Conservation (phyloP, 2,888 invertebrate genomes). For the Deilephila porcellus region DNA sequence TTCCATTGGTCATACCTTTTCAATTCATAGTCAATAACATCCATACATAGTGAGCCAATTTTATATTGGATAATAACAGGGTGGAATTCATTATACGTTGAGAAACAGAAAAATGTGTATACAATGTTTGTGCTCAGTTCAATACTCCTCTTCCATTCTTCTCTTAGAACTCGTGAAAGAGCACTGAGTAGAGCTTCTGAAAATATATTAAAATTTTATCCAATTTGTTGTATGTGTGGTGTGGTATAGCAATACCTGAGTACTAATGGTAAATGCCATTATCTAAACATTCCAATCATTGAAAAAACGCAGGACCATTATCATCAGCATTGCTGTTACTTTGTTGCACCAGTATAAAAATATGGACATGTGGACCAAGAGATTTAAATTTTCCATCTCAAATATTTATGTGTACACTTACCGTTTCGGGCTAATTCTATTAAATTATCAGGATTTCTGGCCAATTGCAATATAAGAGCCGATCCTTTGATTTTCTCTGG, state of each 20-base stretch:
- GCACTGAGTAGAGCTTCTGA: slow-evolving; percentile 97
- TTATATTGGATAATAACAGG: slow-evolving; percentile 97
- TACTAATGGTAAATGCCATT: too few species aligned
- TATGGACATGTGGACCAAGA: too few species aligned
- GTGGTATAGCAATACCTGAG: too few species aligned
- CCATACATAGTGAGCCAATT: slow-evolving; percentile 98
- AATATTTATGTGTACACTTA: slow-evolving; percentile 61
- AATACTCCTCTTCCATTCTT: slow-evolving; percentile 98
- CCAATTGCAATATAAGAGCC: slow-evolving; percentile 94
- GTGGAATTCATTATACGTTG: slow-evolving; percentile 97
- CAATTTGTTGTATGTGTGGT: too few species aligned
- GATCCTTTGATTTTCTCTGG: slow-evolving; percentile 97
- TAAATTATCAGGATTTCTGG: slow-evolving; percentile 97
- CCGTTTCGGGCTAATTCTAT: slow-evolving; percentile 97
- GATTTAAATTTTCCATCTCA: too few species aligned
- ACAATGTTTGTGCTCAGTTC: slow-evolving; percentile 98
- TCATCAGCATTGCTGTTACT: too few species aligned
- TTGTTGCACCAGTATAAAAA: too few species aligned
- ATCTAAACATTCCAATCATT: too few species aligned
- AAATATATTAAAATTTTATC: slow-evolving; percentile 44
- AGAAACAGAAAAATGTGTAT: slow-evolving; percentile 98
- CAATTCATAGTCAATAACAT: slow-evolving; percentile 97
- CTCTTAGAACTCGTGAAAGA: slow-evolving; percentile 96
- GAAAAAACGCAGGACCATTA: too few species aligned
- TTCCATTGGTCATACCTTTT: slow-evolving; percentile 97